These are phyloP conservation scores for Aphis gossypii DNA, from an alignment of 1,140 invertebrate species.

Conservation along the genomic window DNA sequence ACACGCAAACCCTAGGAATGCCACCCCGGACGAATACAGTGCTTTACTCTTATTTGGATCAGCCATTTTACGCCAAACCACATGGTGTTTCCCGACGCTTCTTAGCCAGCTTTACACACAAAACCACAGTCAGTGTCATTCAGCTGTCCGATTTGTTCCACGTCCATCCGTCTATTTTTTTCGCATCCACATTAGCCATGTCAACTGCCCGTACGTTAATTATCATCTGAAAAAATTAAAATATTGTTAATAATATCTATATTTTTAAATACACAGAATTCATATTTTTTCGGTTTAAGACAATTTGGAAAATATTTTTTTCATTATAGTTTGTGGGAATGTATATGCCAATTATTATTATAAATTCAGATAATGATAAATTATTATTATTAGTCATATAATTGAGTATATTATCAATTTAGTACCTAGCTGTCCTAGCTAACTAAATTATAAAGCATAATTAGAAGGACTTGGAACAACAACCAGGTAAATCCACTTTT, in stretches of 20 bases:
- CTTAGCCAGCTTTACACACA: neutral
- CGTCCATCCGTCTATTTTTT: neutral
- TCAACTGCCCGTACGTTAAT: no score
- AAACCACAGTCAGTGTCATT: neutral
- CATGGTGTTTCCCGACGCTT: constrained; percentile 47
- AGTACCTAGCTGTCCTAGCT: neutral
- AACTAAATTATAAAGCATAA: neutral
- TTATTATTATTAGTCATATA: neutral
- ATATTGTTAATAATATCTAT: neutral
- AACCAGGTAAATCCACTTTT: no score
- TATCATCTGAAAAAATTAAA: neutral
- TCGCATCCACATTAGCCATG: neutral
- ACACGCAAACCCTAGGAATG: constrained; percentile 78
- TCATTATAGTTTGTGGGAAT: neutral
- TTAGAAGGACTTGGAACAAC: no score
- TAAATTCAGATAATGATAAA: neutral
- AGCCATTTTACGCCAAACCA: constrained; percentile 58
- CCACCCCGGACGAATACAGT: constrained; percentile 70
- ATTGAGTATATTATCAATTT: neutral
- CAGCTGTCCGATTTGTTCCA: neutral
- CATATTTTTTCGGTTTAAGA: neutral
- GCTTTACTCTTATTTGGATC: constrained; percentile 59
- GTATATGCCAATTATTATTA: neutral
- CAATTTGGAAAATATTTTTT: neutral
- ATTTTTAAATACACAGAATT: neutral